Percentiles rank a stretch among this genome's conserved stretches.
These are phyloP conservation scores for Oscheius sp. DNA, from an alignment of 2,888 invertebrate genomes.

Conservation along the genomic window DNA sequence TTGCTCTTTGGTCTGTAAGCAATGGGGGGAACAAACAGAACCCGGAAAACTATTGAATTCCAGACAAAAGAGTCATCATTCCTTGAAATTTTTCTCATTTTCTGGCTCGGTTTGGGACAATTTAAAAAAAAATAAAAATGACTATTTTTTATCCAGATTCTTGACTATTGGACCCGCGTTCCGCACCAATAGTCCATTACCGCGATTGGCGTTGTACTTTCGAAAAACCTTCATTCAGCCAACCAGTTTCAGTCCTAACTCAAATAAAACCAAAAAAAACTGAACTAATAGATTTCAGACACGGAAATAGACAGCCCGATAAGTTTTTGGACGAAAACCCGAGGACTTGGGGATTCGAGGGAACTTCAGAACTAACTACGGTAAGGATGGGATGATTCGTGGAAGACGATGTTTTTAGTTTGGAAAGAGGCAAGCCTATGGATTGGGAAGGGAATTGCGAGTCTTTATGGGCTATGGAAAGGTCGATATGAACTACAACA, in stretches of 20 bases:
- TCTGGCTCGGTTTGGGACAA: too few relatives aligned
- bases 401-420: conserved; percentile 32
- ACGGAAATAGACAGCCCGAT: conserved; percentile 55
- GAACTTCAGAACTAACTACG: conserved; percentile 45
- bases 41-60: too few relatives aligned
- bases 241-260: too few relatives aligned
- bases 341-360: conserved; percentile 46
- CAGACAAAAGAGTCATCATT: too few relatives aligned
- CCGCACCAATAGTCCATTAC: too few relatives aligned
- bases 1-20: too few relatives aligned
- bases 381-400: background rate
- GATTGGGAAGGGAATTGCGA: conserved; percentile 51
- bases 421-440: conserved; percentile 56
- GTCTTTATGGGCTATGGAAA: conserved; percentile 42
- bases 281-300: conserved; percentile 27
- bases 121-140: too few relatives aligned
- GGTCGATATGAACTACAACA: conserved; percentile 39
- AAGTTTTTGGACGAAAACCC: conserved; percentile 35
- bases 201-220: background rate
- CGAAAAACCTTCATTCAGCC: too few relatives aligned
- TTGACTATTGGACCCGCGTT: too few relatives aligned
- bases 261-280: background rate
- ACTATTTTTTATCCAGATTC: too few relatives aligned
- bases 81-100: too few relatives aligned
- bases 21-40: too few relatives aligned